Evolutionary conservation across 2,797 vertebrate genomes (phyloP).

Genomic region (Podarcis siculus): DNA sequence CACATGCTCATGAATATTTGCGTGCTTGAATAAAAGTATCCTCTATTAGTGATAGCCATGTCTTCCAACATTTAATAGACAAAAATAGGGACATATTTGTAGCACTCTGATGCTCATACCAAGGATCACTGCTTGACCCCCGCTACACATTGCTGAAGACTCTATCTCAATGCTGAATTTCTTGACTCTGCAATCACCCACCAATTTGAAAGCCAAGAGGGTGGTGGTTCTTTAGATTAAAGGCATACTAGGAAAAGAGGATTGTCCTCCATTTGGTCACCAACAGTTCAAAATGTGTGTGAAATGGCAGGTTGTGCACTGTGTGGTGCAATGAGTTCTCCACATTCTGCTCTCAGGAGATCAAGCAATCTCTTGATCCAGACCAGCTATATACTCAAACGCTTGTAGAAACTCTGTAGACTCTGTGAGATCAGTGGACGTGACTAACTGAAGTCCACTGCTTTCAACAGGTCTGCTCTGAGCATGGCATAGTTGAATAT

Average conservation of each 20-base stretch:
- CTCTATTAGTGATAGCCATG: neutral
- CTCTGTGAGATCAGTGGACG: no score
- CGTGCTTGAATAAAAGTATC: neutral
- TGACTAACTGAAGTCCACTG: no score
- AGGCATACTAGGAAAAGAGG: neutral
- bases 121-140: neutral
- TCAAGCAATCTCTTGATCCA: no score
- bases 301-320: neutral
- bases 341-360: no score
- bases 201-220: neutral
- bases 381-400: no score
- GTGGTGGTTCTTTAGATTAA: neutral
- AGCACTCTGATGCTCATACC: neutral
- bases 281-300: neutral
- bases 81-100: neutral
- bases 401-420: no score
- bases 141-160: neutral
- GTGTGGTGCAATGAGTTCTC: neutral
- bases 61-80: neutral
- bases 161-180: neutral
- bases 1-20: neutral
- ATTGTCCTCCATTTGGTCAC: neutral
- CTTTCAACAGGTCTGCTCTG: no score
- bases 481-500: no score
- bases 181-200: neutral